These are phyloP conservation scores for Percopsis transmontana DNA, from an alignment of 2,113 vertebrate genomes.

Conservation along the genomic window DNA sequence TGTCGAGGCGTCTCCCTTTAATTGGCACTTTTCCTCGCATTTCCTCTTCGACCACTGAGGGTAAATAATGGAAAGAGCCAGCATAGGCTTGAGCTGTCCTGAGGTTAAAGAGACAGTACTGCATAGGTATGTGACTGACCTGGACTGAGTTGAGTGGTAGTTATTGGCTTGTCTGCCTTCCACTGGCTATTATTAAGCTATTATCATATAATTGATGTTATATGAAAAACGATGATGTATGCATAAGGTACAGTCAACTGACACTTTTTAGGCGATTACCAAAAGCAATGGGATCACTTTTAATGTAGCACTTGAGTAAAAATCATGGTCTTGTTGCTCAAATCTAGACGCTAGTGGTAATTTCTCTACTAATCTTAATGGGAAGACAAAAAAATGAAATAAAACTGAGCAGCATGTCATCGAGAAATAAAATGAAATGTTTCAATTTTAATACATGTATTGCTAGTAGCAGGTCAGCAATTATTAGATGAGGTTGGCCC, in stretches of 20 bases:
- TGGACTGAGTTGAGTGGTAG: conserved; percentile 2
- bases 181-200: conserved; percentile 65
- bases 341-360: neutral
- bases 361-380: neutral
- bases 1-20: conserved; percentile 35
- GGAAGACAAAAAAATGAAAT: neutral
- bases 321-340: conserved; percentile 40
- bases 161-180: conserved; percentile 15
- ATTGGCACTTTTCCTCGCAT: conserved; percentile 52
- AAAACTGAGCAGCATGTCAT: neutral
- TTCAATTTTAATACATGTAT: conserved; percentile 5
- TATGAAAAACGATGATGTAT: conserved; percentile 33
- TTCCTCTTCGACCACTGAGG: conserved; percentile 45
- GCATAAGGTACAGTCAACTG: conserved; percentile 45
- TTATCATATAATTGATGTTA: conserved; percentile 46
- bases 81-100: conserved; percentile 63
- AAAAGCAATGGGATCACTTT: conserved; percentile 42
- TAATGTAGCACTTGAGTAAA: conserved; percentile 77
- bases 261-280: conserved; percentile 16
- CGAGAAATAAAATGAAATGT: conserved; percentile 3
- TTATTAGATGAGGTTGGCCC: conserved; percentile 24
- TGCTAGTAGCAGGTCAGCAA: conserved; percentile 22
- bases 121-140: conserved; percentile 25
- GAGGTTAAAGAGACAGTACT: conserved; percentile 26
- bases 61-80: conserved; percentile 16